phyloP scores from a whole-genome alignment of 2,888 invertebrate species.

The Harpalus rufipes region DNA sequence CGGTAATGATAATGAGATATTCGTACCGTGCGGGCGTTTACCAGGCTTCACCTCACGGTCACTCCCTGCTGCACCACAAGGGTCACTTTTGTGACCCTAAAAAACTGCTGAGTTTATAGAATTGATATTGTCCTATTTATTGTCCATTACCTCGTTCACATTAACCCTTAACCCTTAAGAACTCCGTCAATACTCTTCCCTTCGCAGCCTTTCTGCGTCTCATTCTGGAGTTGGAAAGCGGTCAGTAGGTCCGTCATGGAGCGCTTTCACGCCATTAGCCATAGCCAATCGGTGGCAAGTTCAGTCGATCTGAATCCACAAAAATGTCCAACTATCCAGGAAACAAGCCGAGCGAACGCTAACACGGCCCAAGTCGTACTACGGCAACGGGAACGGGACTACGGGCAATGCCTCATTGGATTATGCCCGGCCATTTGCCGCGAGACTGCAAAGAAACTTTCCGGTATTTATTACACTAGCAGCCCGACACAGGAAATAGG shows the following conservation, averaged over 20 bases:
- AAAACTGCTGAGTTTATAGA: too few relatives aligned
- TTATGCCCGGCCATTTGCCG: slow-evolving; percentile 64
- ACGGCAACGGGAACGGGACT: neutral
- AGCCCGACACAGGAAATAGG: neutral
- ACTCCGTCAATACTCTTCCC: too few relatives aligned
- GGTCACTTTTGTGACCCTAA: too few relatives aligned
- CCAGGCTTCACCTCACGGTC: too few relatives aligned
- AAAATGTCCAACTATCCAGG: slow-evolving; percentile 52
- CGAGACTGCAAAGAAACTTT: slow-evolving; percentile 66
- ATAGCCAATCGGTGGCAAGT: slow-evolving; percentile 1
- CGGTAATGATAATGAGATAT: too few relatives aligned
- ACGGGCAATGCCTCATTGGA: slow-evolving; percentile 62
- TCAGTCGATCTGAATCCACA: slow-evolving; percentile 44
- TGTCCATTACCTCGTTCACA: too few relatives aligned
- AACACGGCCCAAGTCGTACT: neutral
- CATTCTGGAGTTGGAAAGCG: slow-evolving; percentile 10
- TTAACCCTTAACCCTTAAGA: too few relatives aligned
- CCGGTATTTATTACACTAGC: slow-evolving; percentile 61
- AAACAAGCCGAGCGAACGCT: slow-evolving; percentile 25
- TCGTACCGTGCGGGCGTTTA: neutral
- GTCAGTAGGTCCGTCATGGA: slow-evolving; percentile 43
- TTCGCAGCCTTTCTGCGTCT: neutral
- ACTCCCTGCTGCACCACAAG: too few relatives aligned
- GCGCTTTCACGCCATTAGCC: slow-evolving; percentile 41
- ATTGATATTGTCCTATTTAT: too few relatives aligned